A percentile compares a stretch with the other conserved stretches of the same genome.
Conservation (phyloP, 2,888 invertebrate genomes). For the Anaspis maculata region DNA sequence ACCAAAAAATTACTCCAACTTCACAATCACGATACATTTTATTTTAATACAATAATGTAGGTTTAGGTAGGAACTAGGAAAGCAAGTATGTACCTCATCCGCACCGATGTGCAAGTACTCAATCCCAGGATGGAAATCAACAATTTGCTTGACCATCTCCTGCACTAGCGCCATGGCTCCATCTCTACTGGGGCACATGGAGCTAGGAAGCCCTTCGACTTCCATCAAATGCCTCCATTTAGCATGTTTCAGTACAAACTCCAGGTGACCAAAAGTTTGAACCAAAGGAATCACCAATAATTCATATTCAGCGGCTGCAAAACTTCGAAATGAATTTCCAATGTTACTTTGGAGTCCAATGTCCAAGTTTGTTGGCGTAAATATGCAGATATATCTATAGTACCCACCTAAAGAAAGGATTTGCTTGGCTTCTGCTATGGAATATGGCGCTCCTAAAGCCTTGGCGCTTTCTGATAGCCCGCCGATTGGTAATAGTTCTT, state of each 20-base stretch:
- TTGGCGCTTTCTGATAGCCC: slow-evolving; percentile 45
- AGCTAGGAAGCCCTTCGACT: slow-evolving; percentile 56
- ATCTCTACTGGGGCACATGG: slow-evolving; percentile 63
- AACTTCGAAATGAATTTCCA: too few species aligned
- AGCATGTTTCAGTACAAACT: slow-evolving; percentile 70
- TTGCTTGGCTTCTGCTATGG: slow-evolving; percentile 54
- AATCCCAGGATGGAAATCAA: slow-evolving; percentile 56
- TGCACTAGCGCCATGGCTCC: slow-evolving; percentile 54
- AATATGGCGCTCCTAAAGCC: slow-evolving; percentile 55
- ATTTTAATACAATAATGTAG: too few species aligned
- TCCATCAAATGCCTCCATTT: slow-evolving; percentile 59
- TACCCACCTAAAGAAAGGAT: slow-evolving; percentile 54
- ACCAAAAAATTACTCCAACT: slow-evolving; percentile 8
- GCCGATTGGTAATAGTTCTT: slow-evolving; percentile 52
- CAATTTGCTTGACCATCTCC: slow-evolving; percentile 62
- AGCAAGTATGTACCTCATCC: slow-evolving; percentile 70
- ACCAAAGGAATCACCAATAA: slow-evolving; percentile 70
- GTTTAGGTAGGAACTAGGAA: too few species aligned
- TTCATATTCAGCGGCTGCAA: slow-evolving; percentile 51
- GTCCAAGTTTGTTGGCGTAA: neutral
- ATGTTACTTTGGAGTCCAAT: too few species aligned
- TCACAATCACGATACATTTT: slow-evolving; percentile 2
- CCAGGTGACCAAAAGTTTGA: slow-evolving; percentile 85
- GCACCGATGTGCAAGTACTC: slow-evolving; percentile 72
- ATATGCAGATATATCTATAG: slow-evolving; percentile 5